Conservation (phyloP, 2,113 vertebrate genomes). For the Nerophis lumbriciformis region DNA sequence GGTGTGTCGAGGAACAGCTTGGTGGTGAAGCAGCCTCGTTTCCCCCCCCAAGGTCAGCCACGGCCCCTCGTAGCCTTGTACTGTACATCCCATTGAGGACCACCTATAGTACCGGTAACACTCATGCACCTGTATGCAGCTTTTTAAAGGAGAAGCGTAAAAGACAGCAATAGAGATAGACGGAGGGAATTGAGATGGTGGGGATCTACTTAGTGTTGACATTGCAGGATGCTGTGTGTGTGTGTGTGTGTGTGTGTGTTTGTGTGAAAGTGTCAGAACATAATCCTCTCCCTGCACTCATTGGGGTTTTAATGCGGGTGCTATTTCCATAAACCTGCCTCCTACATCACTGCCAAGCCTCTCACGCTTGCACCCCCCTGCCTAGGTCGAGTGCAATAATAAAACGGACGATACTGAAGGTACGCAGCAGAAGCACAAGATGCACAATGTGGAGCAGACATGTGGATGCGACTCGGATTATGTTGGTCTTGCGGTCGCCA, state of each 20-base stretch:
- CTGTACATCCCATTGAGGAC: slow-evolving; percentile 35
- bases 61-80: not conserved
- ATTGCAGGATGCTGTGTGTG: slow-evolving; percentile 58
- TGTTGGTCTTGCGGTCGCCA: slow-evolving; percentile 44
- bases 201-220: slow-evolving; percentile 64
- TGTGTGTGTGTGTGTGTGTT: slow-evolving; percentile 25
- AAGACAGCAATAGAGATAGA: slow-evolving; percentile 29
- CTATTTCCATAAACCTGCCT: slow-evolving; percentile 70
- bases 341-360: slow-evolving; percentile 61
- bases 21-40: slow-evolving; percentile 26
- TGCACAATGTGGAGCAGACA: slow-evolving; percentile 44
- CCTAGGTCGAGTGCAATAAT: slow-evolving; percentile 54
- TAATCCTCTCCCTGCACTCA: slow-evolving; percentile 62
- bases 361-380: slow-evolving; percentile 49
- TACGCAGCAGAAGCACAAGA: slow-evolving; percentile 54
- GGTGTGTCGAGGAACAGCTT: slow-evolving; percentile 21
- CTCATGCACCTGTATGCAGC: not conserved
- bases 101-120: slow-evolving; percentile 14
- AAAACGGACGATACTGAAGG: slow-evolving; percentile 38
- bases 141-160: not conserved
- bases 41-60: slow-evolving; percentile 35
- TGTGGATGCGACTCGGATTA: slow-evolving; percentile 47
- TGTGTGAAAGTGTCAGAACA: slow-evolving; percentile 52
- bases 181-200: slow-evolving; percentile 46
- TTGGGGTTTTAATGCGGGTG: slow-evolving; percentile 64